Evolutionary conservation across 2,113 vertebrate genomes (phyloP).

Genomic region (Mesembrinibis cayennensis): DNA sequence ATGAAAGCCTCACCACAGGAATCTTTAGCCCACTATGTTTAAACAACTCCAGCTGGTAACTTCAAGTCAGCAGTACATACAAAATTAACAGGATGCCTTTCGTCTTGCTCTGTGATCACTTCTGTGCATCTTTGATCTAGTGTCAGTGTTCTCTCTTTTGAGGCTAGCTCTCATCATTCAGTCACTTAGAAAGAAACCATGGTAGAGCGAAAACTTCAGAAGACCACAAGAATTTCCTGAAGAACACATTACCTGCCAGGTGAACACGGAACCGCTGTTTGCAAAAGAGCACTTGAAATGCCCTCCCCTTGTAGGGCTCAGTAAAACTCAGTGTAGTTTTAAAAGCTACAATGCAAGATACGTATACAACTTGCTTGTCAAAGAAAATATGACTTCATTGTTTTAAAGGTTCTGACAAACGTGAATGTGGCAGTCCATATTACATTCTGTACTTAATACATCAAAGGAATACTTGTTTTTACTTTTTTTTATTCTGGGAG

Average conservation of each 20-base stretch:
- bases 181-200: not conserved
- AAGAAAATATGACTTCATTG: not conserved
- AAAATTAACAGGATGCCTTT: not conserved
- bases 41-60: constrained; percentile 7
- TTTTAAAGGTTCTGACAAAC: not conserved
- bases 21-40: not conserved
- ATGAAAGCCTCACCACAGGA: constrained; percentile 14
- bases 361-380: accelerated
- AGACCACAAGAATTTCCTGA: not conserved
- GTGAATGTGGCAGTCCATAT: not conserved
- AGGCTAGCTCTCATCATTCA: not conserved
- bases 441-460: not conserved
- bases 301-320: not conserved
- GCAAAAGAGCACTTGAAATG: not conserved
- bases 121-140: not conserved
- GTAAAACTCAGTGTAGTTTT: not conserved
- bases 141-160: not conserved
- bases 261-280: not conserved
- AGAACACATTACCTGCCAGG: not conserved
- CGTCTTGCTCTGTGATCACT: not conserved
- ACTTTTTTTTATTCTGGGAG: not conserved
- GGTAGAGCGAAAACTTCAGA: not conserved
- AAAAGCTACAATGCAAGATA: not conserved
- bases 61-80: not conserved
- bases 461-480: not conserved